phyloP scores from a whole-genome alignment of 2,113 vertebrate genomes.

The Hemicordylus capensis region DNA sequence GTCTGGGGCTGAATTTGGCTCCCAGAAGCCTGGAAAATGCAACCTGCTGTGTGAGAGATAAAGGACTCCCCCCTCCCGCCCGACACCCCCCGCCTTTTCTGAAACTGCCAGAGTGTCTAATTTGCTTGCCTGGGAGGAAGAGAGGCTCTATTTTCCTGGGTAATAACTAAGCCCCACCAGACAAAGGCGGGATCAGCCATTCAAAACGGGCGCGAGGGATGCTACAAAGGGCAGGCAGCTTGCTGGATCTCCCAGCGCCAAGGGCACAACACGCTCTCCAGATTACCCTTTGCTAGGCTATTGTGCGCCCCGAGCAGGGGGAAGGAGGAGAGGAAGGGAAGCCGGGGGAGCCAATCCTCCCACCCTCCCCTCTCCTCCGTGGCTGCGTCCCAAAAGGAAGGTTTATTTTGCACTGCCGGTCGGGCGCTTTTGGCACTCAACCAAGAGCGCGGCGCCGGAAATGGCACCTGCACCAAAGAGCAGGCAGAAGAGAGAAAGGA shows the following conservation, averaged over 20 bases:
- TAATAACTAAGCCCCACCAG: constrained; percentile 44
- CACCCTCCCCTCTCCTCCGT: background rate
- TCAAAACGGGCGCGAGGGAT: background rate
- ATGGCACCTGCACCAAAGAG: background rate
- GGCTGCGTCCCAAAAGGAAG: background rate
- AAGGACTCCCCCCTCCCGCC: background rate
- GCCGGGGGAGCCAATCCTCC: background rate
- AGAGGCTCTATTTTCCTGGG: constrained; percentile 42
- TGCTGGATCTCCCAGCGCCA: constrained; percentile 1
- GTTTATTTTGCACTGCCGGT: background rate
- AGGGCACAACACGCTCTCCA: background rate
- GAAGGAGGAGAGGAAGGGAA: background rate
- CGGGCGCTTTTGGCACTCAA: background rate
- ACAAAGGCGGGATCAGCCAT: constrained; percentile 23
- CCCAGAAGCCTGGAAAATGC: background rate
- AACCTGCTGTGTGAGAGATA: background rate
- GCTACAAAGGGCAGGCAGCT: background rate
- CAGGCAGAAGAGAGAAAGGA: background rate
- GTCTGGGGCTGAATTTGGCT: constrained; percentile 3
- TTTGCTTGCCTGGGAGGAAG: constrained; percentile 45
- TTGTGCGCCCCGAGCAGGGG: background rate
- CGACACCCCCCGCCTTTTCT: background rate
- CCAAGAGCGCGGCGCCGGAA: background rate
- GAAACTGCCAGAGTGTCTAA: constrained; percentile 39
- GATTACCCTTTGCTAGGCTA: constrained; percentile 11